Evolutionary conservation across 2,797 vertebrate genomes (phyloP).

Genomic region (Allenopithecus nigroviridis): DNA sequence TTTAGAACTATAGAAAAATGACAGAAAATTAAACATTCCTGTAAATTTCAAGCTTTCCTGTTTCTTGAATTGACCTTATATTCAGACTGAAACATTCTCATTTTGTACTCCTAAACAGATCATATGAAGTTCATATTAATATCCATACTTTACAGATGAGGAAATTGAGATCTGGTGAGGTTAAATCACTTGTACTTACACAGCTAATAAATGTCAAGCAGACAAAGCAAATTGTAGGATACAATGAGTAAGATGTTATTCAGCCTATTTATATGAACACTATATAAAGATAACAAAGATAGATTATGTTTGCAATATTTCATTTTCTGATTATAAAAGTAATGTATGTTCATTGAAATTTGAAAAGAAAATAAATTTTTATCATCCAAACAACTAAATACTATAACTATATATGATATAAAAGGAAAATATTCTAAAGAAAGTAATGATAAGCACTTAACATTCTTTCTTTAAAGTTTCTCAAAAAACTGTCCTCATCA

Average conservation of each 20-base stretch:
- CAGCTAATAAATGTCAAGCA: conserved; percentile 49
- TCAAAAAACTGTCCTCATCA: neutral
- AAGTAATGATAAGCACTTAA: neutral
- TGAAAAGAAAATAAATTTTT: neutral
- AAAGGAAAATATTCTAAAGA: neutral
- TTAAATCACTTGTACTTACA: conserved; percentile 40
- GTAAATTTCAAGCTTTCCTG: neutral
- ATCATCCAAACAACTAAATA: neutral
- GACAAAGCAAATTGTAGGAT: neutral
- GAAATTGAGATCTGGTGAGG: conserved; percentile 37
- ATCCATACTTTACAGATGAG: conserved; percentile 32
- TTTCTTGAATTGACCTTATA: neutral
- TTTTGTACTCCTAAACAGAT: conserved; percentile 3
- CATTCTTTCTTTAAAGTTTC: neutral
- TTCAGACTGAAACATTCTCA: neutral
- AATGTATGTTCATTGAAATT: neutral
- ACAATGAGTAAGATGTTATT: conserved; percentile 1
- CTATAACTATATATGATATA: neutral
- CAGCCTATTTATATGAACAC: neutral
- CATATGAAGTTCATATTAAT: conserved; percentile 21
- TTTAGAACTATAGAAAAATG: neutral
- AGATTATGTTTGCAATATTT: neutral
- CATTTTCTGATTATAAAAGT: neutral
- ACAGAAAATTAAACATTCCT: neutral
- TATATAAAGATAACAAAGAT: neutral